A percentile compares a stretch with the other conserved stretches of the same genome.
Evolutionary conservation across 2,113 vertebrate species (phyloP).

Genomic region (Dipodomys stephensi): DNA sequence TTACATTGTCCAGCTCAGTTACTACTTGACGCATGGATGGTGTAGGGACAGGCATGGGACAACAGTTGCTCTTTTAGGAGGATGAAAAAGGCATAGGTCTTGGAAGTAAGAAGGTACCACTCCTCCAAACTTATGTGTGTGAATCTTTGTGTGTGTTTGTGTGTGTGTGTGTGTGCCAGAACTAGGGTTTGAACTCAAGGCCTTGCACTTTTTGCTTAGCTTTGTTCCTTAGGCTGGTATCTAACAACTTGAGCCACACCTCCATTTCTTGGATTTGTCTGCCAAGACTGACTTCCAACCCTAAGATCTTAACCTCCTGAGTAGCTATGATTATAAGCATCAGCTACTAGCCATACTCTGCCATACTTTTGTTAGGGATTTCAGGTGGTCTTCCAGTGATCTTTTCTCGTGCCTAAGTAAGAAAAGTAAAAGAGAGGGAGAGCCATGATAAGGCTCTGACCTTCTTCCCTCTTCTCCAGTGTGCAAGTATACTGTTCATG

Average conservation of each 20-base stretch:
- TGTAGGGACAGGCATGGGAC: background rate
- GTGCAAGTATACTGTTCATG: constrained; percentile 94
- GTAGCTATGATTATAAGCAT: no score
- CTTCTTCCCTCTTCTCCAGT: constrained; percentile 84
- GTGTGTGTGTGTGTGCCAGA: no score
- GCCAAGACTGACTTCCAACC: no score
- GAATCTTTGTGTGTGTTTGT: no score
- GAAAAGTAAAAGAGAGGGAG: background rate
- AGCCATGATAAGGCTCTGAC: background rate
- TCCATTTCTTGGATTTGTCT: no score
- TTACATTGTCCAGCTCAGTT: background rate
- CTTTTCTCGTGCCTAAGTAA: background rate
- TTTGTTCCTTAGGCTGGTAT: no score
- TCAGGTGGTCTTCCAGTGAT: background rate
- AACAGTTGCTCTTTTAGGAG: background rate
- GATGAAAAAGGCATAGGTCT: background rate
- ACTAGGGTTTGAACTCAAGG: no score
- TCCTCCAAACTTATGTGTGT: no score
- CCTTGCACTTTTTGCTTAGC: no score
- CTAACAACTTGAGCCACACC: no score
- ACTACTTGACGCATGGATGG: background rate
- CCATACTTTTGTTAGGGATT: background rate
- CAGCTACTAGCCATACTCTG: background rate
- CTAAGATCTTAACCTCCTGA: no score
- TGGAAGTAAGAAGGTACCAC: background rate